These are phyloP conservation scores for Solenopsis invicta DNA, from an alignment of 1,140 invertebrate species.

Conservation along the genomic window DNA sequence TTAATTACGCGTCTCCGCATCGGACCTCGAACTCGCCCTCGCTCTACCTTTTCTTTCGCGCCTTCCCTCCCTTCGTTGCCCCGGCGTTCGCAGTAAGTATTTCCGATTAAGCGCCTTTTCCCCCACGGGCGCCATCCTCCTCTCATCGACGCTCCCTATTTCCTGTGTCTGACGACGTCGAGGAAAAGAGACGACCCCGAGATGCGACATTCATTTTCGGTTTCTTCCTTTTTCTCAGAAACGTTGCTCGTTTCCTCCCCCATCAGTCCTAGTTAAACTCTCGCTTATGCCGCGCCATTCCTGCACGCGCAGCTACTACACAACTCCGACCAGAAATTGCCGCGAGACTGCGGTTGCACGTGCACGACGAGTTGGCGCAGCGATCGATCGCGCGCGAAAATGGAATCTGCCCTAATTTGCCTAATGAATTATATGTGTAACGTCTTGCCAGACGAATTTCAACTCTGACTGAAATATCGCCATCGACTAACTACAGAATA, in stretches of 20 bases:
- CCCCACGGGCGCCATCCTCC: neutral
- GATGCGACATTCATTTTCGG: conserved; percentile 46
- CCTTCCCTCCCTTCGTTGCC: neutral
- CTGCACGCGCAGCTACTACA: conserved; percentile 12
- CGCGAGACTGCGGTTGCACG: conserved; percentile 32
- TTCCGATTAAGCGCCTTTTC: conserved; percentile 57
- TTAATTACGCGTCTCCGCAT: conserved; percentile 80
- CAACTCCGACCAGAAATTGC: conserved; percentile 30
- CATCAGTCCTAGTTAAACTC: neutral
- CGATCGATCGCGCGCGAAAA: conserved; percentile 32
- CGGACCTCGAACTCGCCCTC: conserved; percentile 48
- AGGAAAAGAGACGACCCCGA: neutral
- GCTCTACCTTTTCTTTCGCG: conserved; percentile 34
- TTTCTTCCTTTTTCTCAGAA: conserved; percentile 6
- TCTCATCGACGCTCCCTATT: neutral
- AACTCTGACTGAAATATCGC: neutral
- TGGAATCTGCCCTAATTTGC: conserved; percentile 31
- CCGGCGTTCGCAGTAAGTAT: conserved; percentile 51
- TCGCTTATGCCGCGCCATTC: neutral
- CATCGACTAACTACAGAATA: neutral
- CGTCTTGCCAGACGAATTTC: neutral
- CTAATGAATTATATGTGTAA: conserved; percentile 1
- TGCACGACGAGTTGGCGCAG: neutral
- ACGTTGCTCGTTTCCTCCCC: neutral
- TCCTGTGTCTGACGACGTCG: conserved; percentile 28